Percentiles rank a stretch among this genome's conserved stretches.
phyloP scores from a whole-genome alignment of 2,888 invertebrate species.

The Acronicta psi region DNA sequence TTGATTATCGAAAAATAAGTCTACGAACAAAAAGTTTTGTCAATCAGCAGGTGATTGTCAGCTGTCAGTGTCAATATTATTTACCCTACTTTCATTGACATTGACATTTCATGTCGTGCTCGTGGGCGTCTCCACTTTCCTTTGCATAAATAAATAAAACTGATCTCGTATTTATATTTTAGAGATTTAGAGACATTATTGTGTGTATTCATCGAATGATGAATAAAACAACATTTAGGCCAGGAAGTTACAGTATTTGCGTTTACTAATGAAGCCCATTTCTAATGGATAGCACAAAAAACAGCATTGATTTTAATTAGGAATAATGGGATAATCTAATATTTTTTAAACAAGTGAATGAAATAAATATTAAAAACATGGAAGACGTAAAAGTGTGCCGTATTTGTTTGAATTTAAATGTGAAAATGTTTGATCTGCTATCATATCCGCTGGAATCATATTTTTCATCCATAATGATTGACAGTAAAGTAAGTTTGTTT shows the following conservation, averaged over 20 bases:
- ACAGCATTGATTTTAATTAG: not conserved
- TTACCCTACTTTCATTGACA: too few relatives aligned
- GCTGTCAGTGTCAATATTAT: too few relatives aligned
- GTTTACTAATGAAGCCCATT: not conserved
- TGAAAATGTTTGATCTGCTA: slow-evolving; percentile 72
- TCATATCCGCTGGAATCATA: slow-evolving; percentile 70
- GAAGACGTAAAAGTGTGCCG: slow-evolving; percentile 76
- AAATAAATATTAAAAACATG: slow-evolving; percentile 61
- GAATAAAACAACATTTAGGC: not conserved
- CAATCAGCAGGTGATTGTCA: too few relatives aligned
- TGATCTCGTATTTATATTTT: too few relatives aligned
- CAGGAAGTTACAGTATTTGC: not conserved
- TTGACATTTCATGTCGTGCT: not conserved
- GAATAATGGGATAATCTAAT: not conserved
- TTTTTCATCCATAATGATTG: slow-evolving; percentile 69
- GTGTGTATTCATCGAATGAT: not conserved
- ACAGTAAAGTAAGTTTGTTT: slow-evolving; percentile 72
- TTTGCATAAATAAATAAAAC: not conserved
- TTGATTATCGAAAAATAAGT: too few relatives aligned
- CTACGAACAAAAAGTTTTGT: too few relatives aligned
- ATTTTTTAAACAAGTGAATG: slow-evolving; percentile 40
- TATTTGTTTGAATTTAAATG: slow-evolving; percentile 75
- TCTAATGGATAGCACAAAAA: not conserved
- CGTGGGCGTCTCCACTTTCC: not conserved
- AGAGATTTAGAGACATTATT: not conserved